Base-by-base conservation (phyloP, 2,113 vertebrate species). In the Nerophis lumbriciformis region DNA sequence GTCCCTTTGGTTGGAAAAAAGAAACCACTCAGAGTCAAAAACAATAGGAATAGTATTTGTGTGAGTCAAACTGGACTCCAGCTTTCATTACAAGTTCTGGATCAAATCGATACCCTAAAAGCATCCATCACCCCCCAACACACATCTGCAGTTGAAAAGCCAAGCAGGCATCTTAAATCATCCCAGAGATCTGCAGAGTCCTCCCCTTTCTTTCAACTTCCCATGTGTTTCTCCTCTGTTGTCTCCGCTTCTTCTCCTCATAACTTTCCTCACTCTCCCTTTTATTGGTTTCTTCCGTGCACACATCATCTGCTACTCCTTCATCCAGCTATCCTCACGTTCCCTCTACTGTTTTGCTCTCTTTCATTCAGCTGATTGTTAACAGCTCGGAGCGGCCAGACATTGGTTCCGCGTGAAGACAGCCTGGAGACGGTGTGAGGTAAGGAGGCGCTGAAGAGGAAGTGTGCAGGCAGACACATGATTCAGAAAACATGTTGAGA, bases 111-210 rank as follows among this genome's bases (percentile, higher is more conserved):
- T 69, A 54, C 53, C 37, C 71, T 78, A 57, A 54, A 65, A 74
- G 59, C 42, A 55, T 76, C 65, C 19, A 36, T 61, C 59, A 44
- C 45, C 56, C 48, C 66, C 56, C 71, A 62, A 63, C 68, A 44
- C 65, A 72, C 72, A 78, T 81, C 78, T 78, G 77, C 62, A 60
- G 61, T 74, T 75, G 67, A 66, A 62, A 65, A 61, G 64, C 61
- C 28, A 61, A 55, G 53, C 58, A 69, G 70, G 61, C 72, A 6
- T 51, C 75, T 72, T 78, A 83, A 85, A 84, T 86, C 80, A 79
- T 65, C 75, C 65, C 71, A 78, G 68, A 72, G 59, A 62, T 61
- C 48, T 61, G 35, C 68, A 65, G 52, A 74, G 53, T 62, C 65
- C 68, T 60, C 64, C 69, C 62, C 64, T 71, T 77, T 72, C 72